Percentiles rank a stretch among this genome's conserved stretches.
These are phyloP conservation scores for Piaya cayana DNA, from an alignment of 2,113 vertebrate species.

Conservation along the genomic window DNA sequence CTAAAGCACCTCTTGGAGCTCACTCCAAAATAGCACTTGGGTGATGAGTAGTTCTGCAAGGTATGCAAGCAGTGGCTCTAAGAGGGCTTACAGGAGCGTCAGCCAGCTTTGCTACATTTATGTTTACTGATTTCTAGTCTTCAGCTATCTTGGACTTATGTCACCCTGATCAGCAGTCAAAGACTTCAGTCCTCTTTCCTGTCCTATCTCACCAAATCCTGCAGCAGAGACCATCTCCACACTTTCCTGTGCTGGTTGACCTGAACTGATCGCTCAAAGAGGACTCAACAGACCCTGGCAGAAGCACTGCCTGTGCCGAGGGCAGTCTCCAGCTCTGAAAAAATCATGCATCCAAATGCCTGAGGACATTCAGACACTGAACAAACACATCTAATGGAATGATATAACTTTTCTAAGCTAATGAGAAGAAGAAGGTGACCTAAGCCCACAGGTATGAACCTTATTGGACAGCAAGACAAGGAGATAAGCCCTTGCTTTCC, in stretches of 20 bases:
- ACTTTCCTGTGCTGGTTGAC: neutral
- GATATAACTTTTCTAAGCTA: constrained; percentile 65
- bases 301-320: neutral
- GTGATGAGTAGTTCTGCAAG: neutral
- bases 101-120: neutral
- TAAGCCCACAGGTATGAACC: constrained; percentile 61
- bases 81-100: neutral
- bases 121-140: neutral
- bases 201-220: neutral
- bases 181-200: neutral
- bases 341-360: neutral
- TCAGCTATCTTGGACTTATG: neutral
- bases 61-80: neutral
- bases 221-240: neutral
- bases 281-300: neutral
- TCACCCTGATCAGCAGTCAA: neutral
- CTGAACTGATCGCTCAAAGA: neutral
- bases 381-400: constrained; percentile 37
- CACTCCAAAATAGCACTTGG: fast-evolving
- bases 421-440: constrained; percentile 56
- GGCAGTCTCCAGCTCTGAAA: neutral
- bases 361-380: constrained; percentile 13
- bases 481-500: constrained; percentile 71
- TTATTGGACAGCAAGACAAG: constrained; percentile 58
- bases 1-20: neutral